Percentiles rank a stretch among this genome's conserved stretches.
Evolutionary conservation across 2,888 invertebrate genomes (phyloP).

Genomic region (Sialis lutaria): DNA sequence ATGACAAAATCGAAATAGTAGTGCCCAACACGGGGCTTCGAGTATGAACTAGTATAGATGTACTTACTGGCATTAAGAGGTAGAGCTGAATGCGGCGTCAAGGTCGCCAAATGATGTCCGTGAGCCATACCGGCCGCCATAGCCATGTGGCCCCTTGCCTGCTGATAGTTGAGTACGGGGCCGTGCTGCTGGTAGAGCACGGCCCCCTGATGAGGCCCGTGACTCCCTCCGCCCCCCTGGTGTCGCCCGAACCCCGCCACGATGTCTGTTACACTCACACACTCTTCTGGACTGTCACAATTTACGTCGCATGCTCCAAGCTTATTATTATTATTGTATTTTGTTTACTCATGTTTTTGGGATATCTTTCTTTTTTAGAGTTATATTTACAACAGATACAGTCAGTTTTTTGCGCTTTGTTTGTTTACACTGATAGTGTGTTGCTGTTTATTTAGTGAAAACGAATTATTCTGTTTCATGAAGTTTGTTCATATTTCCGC

Average conservation of each 20-base stretch:
- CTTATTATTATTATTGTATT: too few relatives aligned
- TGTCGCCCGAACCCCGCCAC: constrained; percentile 27
- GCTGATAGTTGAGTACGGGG: constrained; percentile 21
- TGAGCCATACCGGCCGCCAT: constrained; percentile 8
- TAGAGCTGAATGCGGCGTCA: constrained; percentile 17
- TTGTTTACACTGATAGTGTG: too few relatives aligned
- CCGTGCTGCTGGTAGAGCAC: constrained; percentile 24
- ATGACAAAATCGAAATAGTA: too few relatives aligned
- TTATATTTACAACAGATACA: too few relatives aligned
- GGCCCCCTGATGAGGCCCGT: constrained; percentile 18
- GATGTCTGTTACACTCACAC: constrained; percentile 11
- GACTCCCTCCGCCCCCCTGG: constrained; percentile 19
- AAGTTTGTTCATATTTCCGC: too few relatives aligned
- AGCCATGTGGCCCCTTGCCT: constrained; percentile 18
- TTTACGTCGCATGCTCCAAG: too few relatives aligned
- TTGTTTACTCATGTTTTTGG: too few relatives aligned
- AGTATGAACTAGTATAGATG: neutral
- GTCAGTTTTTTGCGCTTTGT: too few relatives aligned
- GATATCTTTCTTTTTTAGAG: too few relatives aligned
- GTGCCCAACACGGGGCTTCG: neutral
- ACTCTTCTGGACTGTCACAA: too few relatives aligned
- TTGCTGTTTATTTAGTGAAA: too few relatives aligned
- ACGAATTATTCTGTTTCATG: too few relatives aligned
- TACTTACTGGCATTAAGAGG: constrained; percentile 27
- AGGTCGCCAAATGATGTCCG: constrained; percentile 4